These are phyloP conservation scores for Drosophila phalerata DNA, from an alignment of 2,888 invertebrate species.

Conservation along the genomic window DNA sequence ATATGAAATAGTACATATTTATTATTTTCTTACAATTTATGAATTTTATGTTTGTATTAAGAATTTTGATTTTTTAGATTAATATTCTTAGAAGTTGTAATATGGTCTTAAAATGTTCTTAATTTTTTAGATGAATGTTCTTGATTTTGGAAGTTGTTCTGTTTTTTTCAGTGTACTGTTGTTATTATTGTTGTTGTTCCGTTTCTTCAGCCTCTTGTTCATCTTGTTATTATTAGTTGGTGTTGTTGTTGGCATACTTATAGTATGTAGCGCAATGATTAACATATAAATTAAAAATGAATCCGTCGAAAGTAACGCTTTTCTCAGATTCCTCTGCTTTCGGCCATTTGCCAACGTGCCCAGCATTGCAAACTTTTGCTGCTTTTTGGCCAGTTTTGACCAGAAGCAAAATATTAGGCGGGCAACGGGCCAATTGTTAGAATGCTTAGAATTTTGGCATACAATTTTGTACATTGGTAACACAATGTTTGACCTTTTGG, in stretches of 20 bases:
- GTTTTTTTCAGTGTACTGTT: no score
- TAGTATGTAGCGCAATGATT: slow-evolving; percentile 58
- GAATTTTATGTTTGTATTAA: no score
- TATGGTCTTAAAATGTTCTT: no score
- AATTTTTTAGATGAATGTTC: no score
- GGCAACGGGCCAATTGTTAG: slow-evolving; percentile 34
- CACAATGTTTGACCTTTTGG: slow-evolving; percentile 68
- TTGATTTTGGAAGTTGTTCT: no score
- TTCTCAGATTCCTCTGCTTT: slow-evolving; percentile 12
- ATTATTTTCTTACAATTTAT: no score
- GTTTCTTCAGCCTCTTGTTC: neutral
- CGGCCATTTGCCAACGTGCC: slow-evolving; percentile 49
- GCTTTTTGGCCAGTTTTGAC: slow-evolving; percentile 9
- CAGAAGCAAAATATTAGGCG: neutral
- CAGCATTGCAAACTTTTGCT: slow-evolving; percentile 38
- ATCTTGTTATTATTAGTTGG: slow-evolving; percentile 5
- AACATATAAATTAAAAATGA: slow-evolving; percentile 73
- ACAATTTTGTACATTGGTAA: slow-evolving; percentile 32
- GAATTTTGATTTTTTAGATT: no score
- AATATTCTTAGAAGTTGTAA: no score
- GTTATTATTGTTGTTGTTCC: slow-evolving; percentile 3
- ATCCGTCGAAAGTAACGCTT: slow-evolving; percentile 49
- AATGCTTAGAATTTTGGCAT: slow-evolving; percentile 33
- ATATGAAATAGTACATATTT: no score
- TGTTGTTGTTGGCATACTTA: slow-evolving; percentile 40